Base-by-base conservation (phyloP, 2,797 vertebrate species). In the Acanthiza pusilla region DNA sequence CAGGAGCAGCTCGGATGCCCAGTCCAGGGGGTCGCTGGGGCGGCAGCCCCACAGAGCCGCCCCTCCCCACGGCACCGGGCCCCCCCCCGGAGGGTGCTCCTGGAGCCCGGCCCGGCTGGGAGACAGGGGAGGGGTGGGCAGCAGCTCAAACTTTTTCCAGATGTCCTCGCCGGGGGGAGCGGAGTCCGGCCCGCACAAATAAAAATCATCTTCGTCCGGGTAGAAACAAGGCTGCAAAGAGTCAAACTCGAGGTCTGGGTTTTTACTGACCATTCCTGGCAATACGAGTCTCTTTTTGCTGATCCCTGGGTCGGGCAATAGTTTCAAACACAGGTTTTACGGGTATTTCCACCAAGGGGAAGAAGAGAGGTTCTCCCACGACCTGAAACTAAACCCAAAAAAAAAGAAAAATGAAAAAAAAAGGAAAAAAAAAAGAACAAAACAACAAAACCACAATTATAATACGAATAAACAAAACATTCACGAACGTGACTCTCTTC, bases 61-160 rank as follows among this genome's bases (percentile, higher is more conserved):
- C 83, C 94, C 77, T 93, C 92, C 96, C 97, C 97, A 97, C 8
- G 95, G 84, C 88, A 92, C 21, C 51, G 96, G 89, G 75, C 94
- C 97, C 48, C 96, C 97, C 12, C 97, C 95, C 60, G 98, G 98
- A 86, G 98, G 98, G 95, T 98, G 98, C 97, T 98, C 98, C 77
- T 98, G 98, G 86, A 99, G 98, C 93, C 98, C 98, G 32, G 98
- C 98, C 62, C 99, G 98, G 97, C 99, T 99, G 38, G 99, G 99
- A 63, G 99, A 99, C 89, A 99, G 98, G 65, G 99, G 99, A 94
- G 99, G 99, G 88, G 99, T 99, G 97, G 99, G 99, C 95, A 99
- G 97, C 97, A 99, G 97, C 98, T 99, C 99, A 97, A 99, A 99
- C 99, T 99, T 99, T 98, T 99, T 99, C 99, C 99, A 99, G 98